Evolutionary conservation across 2,888 invertebrate genomes (phyloP), one percentile per base, ranked within the genome.

Genomic region (Ophion obscuratus): DNA sequence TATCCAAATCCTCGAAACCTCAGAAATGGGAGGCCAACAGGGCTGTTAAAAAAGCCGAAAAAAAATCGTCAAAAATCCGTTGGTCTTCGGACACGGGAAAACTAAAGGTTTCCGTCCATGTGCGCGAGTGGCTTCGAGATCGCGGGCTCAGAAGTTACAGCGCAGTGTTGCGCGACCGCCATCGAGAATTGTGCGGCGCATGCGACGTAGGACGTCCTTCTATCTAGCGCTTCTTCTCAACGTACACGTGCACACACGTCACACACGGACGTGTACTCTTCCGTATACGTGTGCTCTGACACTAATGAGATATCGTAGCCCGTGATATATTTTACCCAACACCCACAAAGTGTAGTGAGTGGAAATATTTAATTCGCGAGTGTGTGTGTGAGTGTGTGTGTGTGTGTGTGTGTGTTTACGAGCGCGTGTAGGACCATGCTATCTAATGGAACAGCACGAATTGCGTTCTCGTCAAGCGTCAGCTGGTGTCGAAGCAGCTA

Each of bases 161-260:
- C 75, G 75, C 75, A 83, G 70, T 76, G 82, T 27, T 79, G 82
- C 82, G 79, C 83, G 53, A 71, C 75, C 61, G 62, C 20, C 64
- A 66, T 76, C 79, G 75, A 75, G 64, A 85, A 80, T 47, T 64
- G 62, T 31, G 40, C 67, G 47, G 84, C 77, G 81, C 84, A 77
- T 81, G 84, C 84, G 77, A 68, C 84, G 84, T 70, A 71, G 61
- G 62, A 71, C 36, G 59, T 77, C 10, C 57, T 61, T 66, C 40
- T 57, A 64, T 27, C 31, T 73, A 44, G 57, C 81, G 81, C 68
- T 67, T 66, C 11, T 67, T 40, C 24, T 70, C 64, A 10, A 57
- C 31, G 47, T 44, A 40, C 27, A 47, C 44, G 53, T 53, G 53
- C 53, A 14, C 17, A n/a, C 40, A 20, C 61, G 9, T 44, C 70